Evolutionary conservation across 2,888 invertebrate species (phyloP), one percentile per base, ranked within the genome.

Genomic region (Drosophila kokeensis): DNA sequence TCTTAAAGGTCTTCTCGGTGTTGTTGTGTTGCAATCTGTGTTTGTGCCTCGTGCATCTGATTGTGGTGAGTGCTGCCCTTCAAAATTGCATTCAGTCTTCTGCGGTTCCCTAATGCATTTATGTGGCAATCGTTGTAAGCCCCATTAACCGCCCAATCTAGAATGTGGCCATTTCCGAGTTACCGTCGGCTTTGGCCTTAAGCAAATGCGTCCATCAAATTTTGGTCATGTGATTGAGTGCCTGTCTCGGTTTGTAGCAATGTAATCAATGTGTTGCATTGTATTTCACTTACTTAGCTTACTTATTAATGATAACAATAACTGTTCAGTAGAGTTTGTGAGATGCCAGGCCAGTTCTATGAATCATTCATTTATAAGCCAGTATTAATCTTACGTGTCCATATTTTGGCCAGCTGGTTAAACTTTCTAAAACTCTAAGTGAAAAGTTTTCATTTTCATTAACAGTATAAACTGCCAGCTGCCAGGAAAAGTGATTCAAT

Each of bases 101-200:
- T 79, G 78, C 57, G 79, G 79, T 79, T 58, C 27, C 21, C 10
- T 40, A 67, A 76, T 62, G 55, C 48, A 65, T 72, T 78, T 64
- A 38, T 53, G 29, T 49, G 49, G 32, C n/a, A 52, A 24, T 49
- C 29, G 8, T 30, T 21, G 10, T 40, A 36, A 11, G 32, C 48
- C n/a, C 21, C 24, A 5, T 32, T 32, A 40, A 5, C 52, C 15
- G 52, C 24, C 45, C 29, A 32, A 54, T 38, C 38, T 7, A 5
- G 29, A 15, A 29, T 5, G n/a, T 18, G 27, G 27, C 54, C 65
- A 77, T 74, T 74, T 77, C 70, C 79, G 74, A 62, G 69, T 11
- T 57, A 42, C 13, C 60, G 11, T n/a, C 24, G 52, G 21, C 32
- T 24, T 50, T 11, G 34, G 55, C 64, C 74, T 79, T 49, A 62